Base-by-base conservation (phyloP, 2,797 vertebrate genomes). In the Gallirallus australis region DNA sequence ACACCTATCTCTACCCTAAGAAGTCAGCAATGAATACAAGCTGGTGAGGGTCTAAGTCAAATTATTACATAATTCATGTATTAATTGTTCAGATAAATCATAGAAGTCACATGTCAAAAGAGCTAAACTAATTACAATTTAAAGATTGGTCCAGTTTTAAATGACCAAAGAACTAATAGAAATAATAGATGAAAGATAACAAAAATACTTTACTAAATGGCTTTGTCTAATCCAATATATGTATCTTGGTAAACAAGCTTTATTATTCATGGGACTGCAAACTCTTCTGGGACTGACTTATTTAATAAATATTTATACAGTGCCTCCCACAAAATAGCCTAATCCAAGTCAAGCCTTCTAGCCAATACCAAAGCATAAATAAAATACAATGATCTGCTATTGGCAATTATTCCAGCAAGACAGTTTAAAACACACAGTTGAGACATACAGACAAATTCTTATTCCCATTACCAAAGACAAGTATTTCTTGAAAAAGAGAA, bases 291-390 rank as follows among this genome's bases (percentile, higher is more conserved):
- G 52, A 59, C 18, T 72, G 61, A 52, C 18, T 87, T 75, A 72
- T 23, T 91, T 50, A 88, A 70, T 72, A 84, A 81, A 64, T 91
- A 85, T 88, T 96, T 88, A 92, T 30, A 61, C 3, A 88, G 42
- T 56, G 48, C 42, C 23, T 83, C 66, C 50, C 35, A 93, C 40
- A 81, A 86, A 78, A 69, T 12, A 20, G 17, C 7, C 48, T 61
- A 90, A 88, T 66, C 20, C 59, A 88, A 47, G 20, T 68, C 28
- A 90, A 86, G 17, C 27, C 78, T 35, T 71, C 42, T 11, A 70
- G 54, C 28, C 77, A 92, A 83, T 33, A 86, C 16, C 40, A 94
- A 82, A 86, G 45, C 24, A 81, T 37, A 70, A 88, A 66, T 50
- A 75, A 77, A 60, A 89, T 37, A 88, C 3, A 81, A 64, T 77